phyloP scores from a whole-genome alignment of 2,113 vertebrate genomes.

The Edolisoma coerulescens region DNA sequence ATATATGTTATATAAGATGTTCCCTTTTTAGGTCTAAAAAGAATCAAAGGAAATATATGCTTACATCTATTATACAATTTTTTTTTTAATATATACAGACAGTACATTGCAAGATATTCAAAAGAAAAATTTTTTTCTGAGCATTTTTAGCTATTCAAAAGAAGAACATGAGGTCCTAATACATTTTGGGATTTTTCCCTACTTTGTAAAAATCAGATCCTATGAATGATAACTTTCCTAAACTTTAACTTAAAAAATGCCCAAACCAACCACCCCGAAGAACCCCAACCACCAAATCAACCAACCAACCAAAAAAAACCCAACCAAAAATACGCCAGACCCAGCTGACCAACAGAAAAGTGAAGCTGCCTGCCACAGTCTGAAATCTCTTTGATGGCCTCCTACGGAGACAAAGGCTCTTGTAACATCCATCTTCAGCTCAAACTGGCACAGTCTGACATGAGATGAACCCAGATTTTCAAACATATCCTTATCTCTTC shows the following conservation, averaged over 20 bases:
- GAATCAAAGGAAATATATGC: conserved; percentile 5
- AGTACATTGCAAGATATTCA: background rate
- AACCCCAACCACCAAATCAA: background rate
- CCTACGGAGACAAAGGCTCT: background rate
- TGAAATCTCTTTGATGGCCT: background rate
- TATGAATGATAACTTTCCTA: background rate
- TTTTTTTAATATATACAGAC: background rate
- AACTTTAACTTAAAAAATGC: background rate
- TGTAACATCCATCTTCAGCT: background rate
- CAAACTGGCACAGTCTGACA: background rate
- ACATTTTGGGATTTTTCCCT: accelerated
- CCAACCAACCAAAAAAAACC: background rate
- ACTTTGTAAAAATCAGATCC: background rate
- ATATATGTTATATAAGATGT: conserved; percentile 16
- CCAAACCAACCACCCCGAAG: background rate
- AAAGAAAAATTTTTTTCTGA: background rate
- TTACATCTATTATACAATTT: background rate
- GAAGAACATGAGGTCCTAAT: background rate
- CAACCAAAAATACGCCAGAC: background rate
- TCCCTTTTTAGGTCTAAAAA: background rate
- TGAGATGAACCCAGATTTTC: background rate
- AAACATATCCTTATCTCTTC: background rate
- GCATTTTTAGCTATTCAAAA: background rate
- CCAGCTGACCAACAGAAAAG: background rate
- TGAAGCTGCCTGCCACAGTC: background rate